Evolutionary conservation across 2,888 invertebrate species (phyloP).

Genomic region (Arctia plantaginis): DNA sequence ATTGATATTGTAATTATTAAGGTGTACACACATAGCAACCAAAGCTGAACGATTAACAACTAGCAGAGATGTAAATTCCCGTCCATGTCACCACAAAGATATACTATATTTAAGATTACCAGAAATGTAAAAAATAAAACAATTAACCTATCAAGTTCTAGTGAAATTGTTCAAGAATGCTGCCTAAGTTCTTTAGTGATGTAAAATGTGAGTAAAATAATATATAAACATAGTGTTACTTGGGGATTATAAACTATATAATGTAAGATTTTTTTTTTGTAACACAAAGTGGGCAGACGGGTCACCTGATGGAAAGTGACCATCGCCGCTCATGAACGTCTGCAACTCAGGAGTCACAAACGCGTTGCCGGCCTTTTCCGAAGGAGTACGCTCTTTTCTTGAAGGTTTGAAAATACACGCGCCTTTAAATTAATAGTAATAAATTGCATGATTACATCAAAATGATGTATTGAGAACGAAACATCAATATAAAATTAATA

Average conservation of each 20-base stretch:
- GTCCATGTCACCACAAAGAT: conserved; percentile 11
- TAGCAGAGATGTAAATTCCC: not conserved
- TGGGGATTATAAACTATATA: not conserved
- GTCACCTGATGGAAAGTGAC: too few relatives aligned
- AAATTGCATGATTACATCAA: not conserved
- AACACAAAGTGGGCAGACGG: too few relatives aligned
- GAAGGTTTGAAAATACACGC: too few relatives aligned
- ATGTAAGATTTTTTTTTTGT: too few relatives aligned
- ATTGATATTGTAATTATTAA: conserved; percentile 4
- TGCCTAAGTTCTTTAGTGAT: not conserved
- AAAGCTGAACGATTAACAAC: conserved; percentile 4
- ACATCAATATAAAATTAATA: not conserved
- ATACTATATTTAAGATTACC: not conserved
- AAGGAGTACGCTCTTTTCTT: too few relatives aligned
- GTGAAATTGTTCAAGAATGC: not conserved
- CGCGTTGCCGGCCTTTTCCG: too few relatives aligned
- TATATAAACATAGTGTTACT: not conserved
- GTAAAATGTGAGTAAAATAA: not conserved
- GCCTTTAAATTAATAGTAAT: not conserved
- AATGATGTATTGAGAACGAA: not conserved
- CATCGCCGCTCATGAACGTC: too few relatives aligned
- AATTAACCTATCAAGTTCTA: not conserved
- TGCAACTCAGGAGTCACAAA: too few relatives aligned
- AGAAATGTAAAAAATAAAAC: not conserved
- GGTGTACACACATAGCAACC: not conserved